phyloP scores from a whole-genome alignment of 2,888 invertebrate species.

The Pachliopta kotzebuea region DNA sequence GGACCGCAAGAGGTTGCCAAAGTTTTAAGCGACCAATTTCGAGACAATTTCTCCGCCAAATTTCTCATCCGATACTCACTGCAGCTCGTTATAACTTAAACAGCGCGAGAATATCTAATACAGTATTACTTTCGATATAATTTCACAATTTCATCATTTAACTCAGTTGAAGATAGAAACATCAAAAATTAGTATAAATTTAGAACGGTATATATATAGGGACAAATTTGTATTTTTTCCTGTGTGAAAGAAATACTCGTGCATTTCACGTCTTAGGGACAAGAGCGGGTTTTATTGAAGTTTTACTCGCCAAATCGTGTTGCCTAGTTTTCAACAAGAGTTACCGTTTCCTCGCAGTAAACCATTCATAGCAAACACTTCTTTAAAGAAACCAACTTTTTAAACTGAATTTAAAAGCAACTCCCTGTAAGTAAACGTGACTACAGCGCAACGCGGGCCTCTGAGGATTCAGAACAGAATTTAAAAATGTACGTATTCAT shows the following conservation, averaged over 20 bases:
- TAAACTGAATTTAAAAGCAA: constrained; percentile 15
- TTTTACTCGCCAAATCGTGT: constrained; percentile 3
- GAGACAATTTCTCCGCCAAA: constrained; percentile 20
- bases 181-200: too few relatives aligned
- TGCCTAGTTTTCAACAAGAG: constrained; percentile 9
- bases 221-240: too few relatives aligned
- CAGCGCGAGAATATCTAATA: constrained; percentile 13
- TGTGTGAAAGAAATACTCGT: too few relatives aligned
- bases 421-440: not conserved
- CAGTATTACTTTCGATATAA: not conserved
- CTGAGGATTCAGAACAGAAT: not conserved
- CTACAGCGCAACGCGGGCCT: not conserved
- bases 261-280: not conserved
- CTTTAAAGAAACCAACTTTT: constrained; percentile 5
- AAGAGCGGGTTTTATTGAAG: not conserved
- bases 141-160: not conserved
- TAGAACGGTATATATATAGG: too few relatives aligned
- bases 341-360: constrained; percentile 2
- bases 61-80: constrained; percentile 25
- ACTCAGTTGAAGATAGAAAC: not conserved
- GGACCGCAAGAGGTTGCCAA: constrained; percentile 21
- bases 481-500: too few relatives aligned
- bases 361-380: not conserved
- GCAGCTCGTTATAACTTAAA: constrained; percentile 23
- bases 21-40: constrained; percentile 27